Conservation (phyloP, 2,888 invertebrate genomes). For the Perizoma affinitatum region DNA sequence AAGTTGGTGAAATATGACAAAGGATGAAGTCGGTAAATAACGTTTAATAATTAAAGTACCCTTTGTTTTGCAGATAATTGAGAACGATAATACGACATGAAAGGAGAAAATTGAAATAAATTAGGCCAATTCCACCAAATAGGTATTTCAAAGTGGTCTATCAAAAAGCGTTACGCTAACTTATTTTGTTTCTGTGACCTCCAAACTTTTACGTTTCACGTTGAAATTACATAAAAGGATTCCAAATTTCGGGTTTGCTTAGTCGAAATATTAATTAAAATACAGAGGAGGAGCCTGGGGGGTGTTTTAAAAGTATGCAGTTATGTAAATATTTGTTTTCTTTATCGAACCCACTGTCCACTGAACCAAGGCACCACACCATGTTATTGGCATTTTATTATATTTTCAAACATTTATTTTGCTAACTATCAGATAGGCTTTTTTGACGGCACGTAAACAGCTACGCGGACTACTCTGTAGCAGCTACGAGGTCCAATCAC, state of each 20-base stretch:
- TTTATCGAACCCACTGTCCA: neutral
- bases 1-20: conserved; percentile 44
- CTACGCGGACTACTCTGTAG: conserved; percentile 1
- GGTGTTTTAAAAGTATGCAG: conserved; percentile 16
- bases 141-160: conserved; percentile 42
- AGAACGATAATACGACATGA: conserved; percentile 52
- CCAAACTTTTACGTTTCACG: conserved; percentile 44
- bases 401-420: too few species aligned
- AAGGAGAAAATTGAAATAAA: conserved; percentile 57
- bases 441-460: too few species aligned
- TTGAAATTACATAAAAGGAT: conserved; percentile 48
- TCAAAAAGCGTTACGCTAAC: conserved; percentile 43
- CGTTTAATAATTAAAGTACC: conserved; percentile 45
- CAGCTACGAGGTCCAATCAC: neutral
- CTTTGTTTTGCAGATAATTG: conserved; percentile 55
- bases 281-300: conserved; percentile 19
- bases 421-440: too few species aligned
- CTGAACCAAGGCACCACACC: neutral
- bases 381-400: too few species aligned
- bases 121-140: conserved; percentile 46
- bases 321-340: neutral
- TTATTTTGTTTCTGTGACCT: conserved; percentile 42
- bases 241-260: conserved; percentile 38
- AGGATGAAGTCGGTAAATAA: conserved; percentile 49
- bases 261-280: conserved; percentile 36